Conservation (phyloP, 2,113 vertebrate genomes). For the Tetrax tetrax region DNA sequence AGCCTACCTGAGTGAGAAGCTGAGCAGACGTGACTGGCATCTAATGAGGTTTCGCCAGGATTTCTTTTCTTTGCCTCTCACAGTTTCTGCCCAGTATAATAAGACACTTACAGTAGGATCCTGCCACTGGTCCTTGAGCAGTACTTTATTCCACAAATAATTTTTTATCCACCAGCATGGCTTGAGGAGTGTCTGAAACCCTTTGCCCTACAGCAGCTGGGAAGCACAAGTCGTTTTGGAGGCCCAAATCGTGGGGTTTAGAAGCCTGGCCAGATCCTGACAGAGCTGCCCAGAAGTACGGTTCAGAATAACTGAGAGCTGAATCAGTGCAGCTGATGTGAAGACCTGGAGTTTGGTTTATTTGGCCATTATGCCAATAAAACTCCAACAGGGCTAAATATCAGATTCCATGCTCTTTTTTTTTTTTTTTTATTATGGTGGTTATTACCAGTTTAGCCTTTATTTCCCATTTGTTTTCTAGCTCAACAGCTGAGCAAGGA, state of each 20-base stretch:
- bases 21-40: conserved; percentile 25
- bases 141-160: not conserved
- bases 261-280: not conserved
- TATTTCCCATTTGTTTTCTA: not conserved
- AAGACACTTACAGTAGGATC: not conserved
- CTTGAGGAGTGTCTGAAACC: not conserved
- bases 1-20: conserved; percentile 41
- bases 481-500: not conserved
- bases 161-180: not conserved
- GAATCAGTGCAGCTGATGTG: not conserved
- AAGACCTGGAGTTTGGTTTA: not conserved
- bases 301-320: not conserved
- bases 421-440: not conserved
- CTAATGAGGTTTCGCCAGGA: not conserved
- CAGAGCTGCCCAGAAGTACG: not conserved
- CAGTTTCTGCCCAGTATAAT: conserved; percentile 1
- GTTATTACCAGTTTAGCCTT: not conserved
- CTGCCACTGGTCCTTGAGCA: not conserved
- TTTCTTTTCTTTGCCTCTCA: not conserved
- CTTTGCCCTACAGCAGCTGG: not conserved
- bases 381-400: not conserved
- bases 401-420: not conserved
- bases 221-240: not conserved
- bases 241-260: not conserved
- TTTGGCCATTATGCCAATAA: not conserved